Base-by-base conservation (phyloP, 2,797 vertebrate species). In the Zenarchopterus dispar region DNA sequence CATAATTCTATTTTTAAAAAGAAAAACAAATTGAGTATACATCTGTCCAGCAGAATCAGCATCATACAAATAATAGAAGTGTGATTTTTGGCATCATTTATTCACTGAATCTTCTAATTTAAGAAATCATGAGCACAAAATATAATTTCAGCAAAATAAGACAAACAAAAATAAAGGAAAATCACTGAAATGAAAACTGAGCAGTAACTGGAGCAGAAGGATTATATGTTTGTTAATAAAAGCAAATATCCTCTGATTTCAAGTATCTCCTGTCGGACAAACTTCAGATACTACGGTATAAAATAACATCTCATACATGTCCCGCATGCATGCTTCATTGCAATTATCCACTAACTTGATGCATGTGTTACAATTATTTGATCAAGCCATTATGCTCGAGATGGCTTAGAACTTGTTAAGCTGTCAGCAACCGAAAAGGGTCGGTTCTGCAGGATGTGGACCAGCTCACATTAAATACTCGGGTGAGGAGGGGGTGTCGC, bases 281-380 rank as follows among this genome's bases (percentile, higher is more conserved):
- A 95, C 84, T 94, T 92, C 93, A 95, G 73, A 77, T 75, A 66
- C 19, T 36, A 44, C 68, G 73, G 93, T 93, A 95, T 92, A 95
- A 95, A 95, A 95, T 94, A 96, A 93, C 93, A 93, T 94, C 92
- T 94, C 96, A 95, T 93, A 95, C 97, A 97, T 98, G 97, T 95
- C 97, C 97, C 93, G 97, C 97, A 98, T 96, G 96, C 96, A 96
- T 96, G 96, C 93, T 94, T 93, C 71, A 93, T 94, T 93, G 92
- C 92, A 41, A 66, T 59, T 67, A 63, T 75, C 62, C 70, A 67
- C 73, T 50, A 61, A 75, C 51, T 75, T 75, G 61, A 31, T 4
- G 36, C 11, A 57, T 76, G 59, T 71, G 56, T 78, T 70, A 82
- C 65, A 70, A 64, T 77, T 48, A 74, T 73, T 67, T 65, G 58